Percentiles rank a stretch among this genome's conserved stretches.
These are phyloP conservation scores for Exocentrus adspersus DNA, from an alignment of 2,888 invertebrate genomes.

Conservation along the genomic window DNA sequence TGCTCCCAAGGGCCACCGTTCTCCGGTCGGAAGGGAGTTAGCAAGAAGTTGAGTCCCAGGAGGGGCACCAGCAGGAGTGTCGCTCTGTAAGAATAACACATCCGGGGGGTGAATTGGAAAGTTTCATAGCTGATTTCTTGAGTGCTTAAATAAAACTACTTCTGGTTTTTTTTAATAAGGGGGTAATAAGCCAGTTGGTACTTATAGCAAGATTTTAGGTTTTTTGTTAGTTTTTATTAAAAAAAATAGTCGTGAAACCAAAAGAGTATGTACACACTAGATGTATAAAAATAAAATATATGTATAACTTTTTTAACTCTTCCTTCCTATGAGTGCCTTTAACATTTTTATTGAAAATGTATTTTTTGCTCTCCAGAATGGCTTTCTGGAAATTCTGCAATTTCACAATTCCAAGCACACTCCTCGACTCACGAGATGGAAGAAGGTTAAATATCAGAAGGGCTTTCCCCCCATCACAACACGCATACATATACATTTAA, in stretches of 20 bases:
- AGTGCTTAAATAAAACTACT: too few species aligned
- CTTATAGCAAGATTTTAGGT: too few species aligned
- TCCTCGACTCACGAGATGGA: background rate
- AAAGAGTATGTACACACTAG: too few species aligned
- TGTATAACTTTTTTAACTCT: too few species aligned
- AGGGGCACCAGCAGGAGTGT: conserved; percentile 90
- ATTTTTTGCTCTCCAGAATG: too few species aligned
- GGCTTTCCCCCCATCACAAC: background rate
- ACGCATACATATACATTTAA: background rate
- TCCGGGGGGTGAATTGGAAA: background rate
- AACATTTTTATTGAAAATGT: too few species aligned
- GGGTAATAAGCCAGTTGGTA: too few species aligned
- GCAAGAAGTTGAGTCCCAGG: conserved; percentile 88
- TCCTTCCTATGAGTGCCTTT: too few species aligned
- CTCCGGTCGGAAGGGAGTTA: conserved; percentile 85
- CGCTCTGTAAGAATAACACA: conserved; percentile 68
- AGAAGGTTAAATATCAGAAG: background rate
- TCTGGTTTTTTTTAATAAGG: too few species aligned
- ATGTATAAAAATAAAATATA: too few species aligned
- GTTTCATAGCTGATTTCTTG: background rate
- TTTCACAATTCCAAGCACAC: background rate
- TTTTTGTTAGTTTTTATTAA: too few species aligned
- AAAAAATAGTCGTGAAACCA: too few species aligned
- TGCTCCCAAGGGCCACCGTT: conserved; percentile 77
- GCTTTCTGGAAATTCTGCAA: background rate